A percentile compares a stretch with the other conserved stretches of the same genome.
These are phyloP conservation scores for Helicoverpa zea DNA, from an alignment of 1,140 invertebrate genomes.

Conservation along the genomic window DNA sequence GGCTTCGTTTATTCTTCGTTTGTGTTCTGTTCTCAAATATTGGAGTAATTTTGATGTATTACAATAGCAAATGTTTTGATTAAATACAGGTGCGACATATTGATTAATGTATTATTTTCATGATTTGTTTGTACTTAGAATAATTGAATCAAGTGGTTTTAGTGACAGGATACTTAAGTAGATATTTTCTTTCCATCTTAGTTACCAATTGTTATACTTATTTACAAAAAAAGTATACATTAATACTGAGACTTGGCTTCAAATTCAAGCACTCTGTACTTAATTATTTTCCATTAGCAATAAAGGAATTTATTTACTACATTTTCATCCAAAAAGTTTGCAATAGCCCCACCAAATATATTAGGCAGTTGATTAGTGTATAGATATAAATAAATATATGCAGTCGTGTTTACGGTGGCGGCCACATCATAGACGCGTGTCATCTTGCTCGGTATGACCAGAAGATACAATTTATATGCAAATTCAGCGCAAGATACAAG, in stretches of 20 bases:
- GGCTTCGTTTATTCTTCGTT: slow-evolving; percentile 37
- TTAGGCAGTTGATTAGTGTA: slow-evolving; percentile 12
- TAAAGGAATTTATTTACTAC: neutral
- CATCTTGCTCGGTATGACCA: slow-evolving; percentile 81
- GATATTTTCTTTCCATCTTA: no score
- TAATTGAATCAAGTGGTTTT: no score
- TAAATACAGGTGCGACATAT: neutral
- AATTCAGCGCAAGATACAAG: slow-evolving; percentile 84
- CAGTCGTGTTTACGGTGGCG: slow-evolving; percentile 56
- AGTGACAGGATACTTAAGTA: no score
- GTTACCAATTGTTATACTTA: no score
- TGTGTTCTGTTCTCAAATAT: neutral
- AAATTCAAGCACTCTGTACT: no score
- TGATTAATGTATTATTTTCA: no score
- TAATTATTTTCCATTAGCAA: neutral
- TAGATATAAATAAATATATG: slow-evolving; percentile 39
- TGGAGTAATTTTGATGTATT: slow-evolving; percentile 17
- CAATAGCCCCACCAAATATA: neutral
- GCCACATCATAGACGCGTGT: slow-evolving; percentile 76
- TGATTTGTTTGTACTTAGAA: no score
- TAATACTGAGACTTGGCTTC: no score
- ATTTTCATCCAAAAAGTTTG: neutral
- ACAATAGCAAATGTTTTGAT: neutral
- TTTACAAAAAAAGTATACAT: no score
- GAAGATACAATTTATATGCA: slow-evolving; percentile 86